Evolutionary conservation across 2,113 vertebrate genomes (phyloP).

Genomic region (Albula goreensis): DNA sequence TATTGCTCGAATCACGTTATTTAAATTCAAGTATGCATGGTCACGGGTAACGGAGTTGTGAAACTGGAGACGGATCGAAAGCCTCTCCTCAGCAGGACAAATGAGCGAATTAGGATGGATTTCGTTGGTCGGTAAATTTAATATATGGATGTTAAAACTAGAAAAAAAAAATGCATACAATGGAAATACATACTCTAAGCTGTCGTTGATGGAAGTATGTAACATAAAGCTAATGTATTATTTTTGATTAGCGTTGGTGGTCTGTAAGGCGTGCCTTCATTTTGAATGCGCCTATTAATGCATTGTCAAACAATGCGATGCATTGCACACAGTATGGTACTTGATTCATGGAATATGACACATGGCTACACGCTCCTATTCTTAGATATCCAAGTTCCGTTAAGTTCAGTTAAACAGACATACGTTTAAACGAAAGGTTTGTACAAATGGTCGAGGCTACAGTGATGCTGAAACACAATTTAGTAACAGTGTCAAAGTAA

Average conservation of each 20-base stretch:
- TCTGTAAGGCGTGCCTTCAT: neutral
- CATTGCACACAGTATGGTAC: neutral
- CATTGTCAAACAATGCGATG: neutral
- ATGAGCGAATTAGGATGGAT: neutral
- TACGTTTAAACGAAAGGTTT: too few species aligned
- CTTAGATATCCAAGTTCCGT: too few species aligned
- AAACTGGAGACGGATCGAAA: neutral
- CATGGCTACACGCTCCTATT: neutral
- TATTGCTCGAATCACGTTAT: constrained; percentile 6
- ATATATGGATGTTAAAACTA: neutral
- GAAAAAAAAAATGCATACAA: neutral
- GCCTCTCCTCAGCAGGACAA: neutral
- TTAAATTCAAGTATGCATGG: neutral
- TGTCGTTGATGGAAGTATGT: neutral
- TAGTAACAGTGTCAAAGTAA: too few species aligned
- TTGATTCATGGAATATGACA: neutral
- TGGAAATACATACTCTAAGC: neutral
- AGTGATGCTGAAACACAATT: too few species aligned
- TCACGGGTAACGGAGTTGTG: neutral
- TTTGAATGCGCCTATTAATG: neutral
- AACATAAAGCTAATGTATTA: neutral
- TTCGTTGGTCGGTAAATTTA: constrained; percentile 6
- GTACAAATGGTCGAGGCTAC: too few species aligned
- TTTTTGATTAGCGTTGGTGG: neutral
- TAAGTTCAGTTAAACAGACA: too few species aligned